Conservation (phyloP, 2,797 vertebrate genomes). For the Chloroceryle amazona region DNA sequence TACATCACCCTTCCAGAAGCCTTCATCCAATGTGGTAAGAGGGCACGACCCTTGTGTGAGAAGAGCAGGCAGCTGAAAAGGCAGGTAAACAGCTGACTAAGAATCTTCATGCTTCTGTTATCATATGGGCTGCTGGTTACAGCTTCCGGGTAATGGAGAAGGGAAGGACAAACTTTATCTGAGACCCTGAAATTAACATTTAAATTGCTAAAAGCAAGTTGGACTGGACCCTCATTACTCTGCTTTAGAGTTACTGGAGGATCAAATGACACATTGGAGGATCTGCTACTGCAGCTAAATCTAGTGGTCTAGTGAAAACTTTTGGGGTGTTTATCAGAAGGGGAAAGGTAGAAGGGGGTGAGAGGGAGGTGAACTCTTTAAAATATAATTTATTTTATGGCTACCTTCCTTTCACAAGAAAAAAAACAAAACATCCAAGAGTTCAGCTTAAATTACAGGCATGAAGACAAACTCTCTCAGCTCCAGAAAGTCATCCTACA, state of each 20-base stretch:
- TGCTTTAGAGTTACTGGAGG: not conserved
- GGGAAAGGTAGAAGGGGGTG: not conserved
- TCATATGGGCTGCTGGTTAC: not conserved
- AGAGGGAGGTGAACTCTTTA: slow-evolving; percentile 17
- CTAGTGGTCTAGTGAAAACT: not conserved
- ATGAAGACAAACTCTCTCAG: slow-evolving; percentile 24
- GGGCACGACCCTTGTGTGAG: not conserved
- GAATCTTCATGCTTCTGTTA: not conserved
- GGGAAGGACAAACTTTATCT: not conserved
- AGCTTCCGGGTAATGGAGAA: not conserved
- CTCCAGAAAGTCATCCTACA: slow-evolving; percentile 12
- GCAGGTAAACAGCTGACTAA: not conserved
- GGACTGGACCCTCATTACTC: not conserved
- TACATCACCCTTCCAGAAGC: not conserved
- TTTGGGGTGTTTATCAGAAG: slow-evolving; percentile 20
- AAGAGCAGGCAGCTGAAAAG: not conserved
- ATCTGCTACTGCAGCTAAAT: slow-evolving; percentile 8
- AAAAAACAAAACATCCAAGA: not conserved
- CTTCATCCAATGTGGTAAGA: not conserved
- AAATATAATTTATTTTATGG: slow-evolving; percentile 45
- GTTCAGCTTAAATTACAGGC: slow-evolving; percentile 33
- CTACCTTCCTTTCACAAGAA: slow-evolving; percentile 2
- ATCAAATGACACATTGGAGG: not conserved
- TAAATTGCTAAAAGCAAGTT: not conserved
- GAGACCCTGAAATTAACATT: not conserved